Conservation (phyloP, 2,888 invertebrate genomes). For the Sinodicranocentrus sp. region DNA sequence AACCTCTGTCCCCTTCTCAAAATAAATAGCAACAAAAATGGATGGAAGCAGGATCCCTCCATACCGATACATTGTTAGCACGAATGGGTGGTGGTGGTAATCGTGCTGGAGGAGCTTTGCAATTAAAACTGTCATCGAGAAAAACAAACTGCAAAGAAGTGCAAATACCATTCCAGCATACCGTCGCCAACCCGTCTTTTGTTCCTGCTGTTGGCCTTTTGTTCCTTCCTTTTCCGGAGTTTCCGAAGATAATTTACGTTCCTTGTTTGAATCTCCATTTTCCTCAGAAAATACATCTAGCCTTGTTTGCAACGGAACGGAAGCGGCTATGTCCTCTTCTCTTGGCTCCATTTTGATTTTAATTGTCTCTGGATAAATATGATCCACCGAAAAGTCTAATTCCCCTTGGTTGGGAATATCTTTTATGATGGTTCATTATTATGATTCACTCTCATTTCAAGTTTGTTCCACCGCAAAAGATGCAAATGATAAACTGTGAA, state of each 20-base stretch:
- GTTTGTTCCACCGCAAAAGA: too few species aligned
- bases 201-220: too few species aligned
- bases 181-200: constrained; percentile 47
- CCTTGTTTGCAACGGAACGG: background rate
- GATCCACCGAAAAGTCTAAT: too few species aligned
- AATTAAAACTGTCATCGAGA: constrained; percentile 32
- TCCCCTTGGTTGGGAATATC: too few species aligned
- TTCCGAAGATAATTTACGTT: background rate
- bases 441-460: too few species aligned
- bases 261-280: background rate
- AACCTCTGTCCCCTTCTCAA: constrained; percentile 6
- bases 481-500: too few species aligned
- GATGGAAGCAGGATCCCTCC: constrained; percentile 43
- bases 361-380: background rate
- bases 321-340: background rate
- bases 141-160: constrained; percentile 47
- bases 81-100: constrained; percentile 35
- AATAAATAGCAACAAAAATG: constrained; percentile 43
- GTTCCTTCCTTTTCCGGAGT: too few species aligned
- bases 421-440: too few species aligned
- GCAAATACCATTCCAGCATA: constrained; percentile 36
- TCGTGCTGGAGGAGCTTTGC: constrained; percentile 38
- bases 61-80: constrained; percentile 52
- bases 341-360: background rate
- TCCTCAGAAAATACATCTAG: background rate